Base-by-base conservation (phyloP, 1,140 invertebrate species). In the Venustaconcha ellipsiformis region DNA sequence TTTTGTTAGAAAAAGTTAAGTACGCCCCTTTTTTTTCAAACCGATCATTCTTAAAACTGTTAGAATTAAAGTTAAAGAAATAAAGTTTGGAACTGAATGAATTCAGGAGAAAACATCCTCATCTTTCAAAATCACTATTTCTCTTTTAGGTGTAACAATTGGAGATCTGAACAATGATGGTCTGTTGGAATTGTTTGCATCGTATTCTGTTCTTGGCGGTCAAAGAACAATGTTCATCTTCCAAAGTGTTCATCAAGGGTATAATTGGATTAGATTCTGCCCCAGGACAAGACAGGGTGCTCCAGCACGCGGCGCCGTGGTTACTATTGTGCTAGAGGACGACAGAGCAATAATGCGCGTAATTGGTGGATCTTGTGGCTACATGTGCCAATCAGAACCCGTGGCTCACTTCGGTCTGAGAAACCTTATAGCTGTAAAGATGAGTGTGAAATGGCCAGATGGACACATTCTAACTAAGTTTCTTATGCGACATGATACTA, bases 351-450 rank as follows among this genome's bases (percentile, higher is more conserved):
- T 56, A 60, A 60, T 26, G 17, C 13, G 18, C 1, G 63, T 77
- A 14, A 72, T 77, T 77, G 75, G 75, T 67, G 75, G 75, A 59
- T 64, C 55, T 26, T 77, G 75, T 72, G 71, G 69, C 14, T 77
- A 72, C 37, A 59, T 71, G 69, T 77, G 75, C 62, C 68, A 77
- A 72, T 71, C 75, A 67, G 75, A 77, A 56, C 75, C 75, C 1
- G 56, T 72, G 1, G 75, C 75, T 71, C 75, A 77, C 71, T 77
- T 77, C 58, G 75, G 68, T 23, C 6, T 77, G 30, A 70, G 65
- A 14, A 26, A 77, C 14, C 11, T 55, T 14, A 57, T 57, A 17
- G 67, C 68, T 6, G 56, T 55, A 26, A 56, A 72, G 23, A 57
- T 77, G 6, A 18, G 48, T n/a, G 37, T 77, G 14, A 65, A 56